These are phyloP conservation scores for Thryonomys swinderianus DNA, from an alignment of 2,113 vertebrate genomes.

Conservation along the genomic window DNA sequence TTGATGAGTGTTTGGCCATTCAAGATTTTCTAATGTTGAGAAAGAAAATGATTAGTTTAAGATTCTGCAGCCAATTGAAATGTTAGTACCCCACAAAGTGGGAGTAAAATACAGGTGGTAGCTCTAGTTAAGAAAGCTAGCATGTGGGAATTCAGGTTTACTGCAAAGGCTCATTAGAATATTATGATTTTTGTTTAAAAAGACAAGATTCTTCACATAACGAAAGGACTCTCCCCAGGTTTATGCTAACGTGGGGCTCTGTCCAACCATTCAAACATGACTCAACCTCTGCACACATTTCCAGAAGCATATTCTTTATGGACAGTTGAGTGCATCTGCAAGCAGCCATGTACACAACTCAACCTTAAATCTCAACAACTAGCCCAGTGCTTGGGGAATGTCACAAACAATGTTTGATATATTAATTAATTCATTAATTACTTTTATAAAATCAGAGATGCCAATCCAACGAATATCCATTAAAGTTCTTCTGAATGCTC, in stretches of 20 bases:
- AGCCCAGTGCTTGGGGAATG: neutral
- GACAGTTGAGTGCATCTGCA: neutral
- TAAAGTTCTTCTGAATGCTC: neutral
- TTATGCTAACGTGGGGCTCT: neutral
- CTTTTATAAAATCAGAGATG: neutral
- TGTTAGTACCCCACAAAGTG: conserved; percentile 38
- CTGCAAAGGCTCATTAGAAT: conserved; percentile 2
- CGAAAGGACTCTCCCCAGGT: conserved; percentile 54
- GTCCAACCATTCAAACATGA: conserved; percentile 38
- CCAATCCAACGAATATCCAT: conserved; percentile 38
- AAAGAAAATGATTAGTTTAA: conserved; percentile 76
- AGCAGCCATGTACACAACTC: neutral
- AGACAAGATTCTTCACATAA: neutral
- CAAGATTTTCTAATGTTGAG: conserved; percentile 76
- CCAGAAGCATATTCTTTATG: neutral
- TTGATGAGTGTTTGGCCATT: conserved; percentile 83
- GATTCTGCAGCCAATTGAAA: conserved; percentile 63
- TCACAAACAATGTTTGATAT: conserved; percentile 32
- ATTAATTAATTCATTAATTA: neutral
- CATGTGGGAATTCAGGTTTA: conserved; percentile 61
- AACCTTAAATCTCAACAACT: neutral
- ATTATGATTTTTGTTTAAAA: conserved; percentile 36
- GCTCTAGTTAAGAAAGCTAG: conserved; percentile 36
- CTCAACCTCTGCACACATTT: conserved; percentile 54
- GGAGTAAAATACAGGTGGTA: conserved; percentile 60